Conservation (phyloP, 2,113 vertebrate genomes). For the Leptodactylus fuscus region DNA sequence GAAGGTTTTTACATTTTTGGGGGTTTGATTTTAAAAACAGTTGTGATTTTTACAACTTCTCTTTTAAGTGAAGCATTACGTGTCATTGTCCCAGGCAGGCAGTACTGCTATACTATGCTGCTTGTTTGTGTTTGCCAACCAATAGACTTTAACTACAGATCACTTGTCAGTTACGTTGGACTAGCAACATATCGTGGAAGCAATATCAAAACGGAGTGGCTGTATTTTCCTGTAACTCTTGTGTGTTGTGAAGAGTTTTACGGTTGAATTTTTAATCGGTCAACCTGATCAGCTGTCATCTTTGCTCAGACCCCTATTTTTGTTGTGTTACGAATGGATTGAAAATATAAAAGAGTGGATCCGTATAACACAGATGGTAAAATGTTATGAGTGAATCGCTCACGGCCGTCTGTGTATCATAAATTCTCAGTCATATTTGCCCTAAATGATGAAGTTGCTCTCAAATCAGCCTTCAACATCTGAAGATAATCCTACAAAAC, state of each 20-base stretch:
- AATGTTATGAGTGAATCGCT: neutral
- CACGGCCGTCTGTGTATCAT: neutral
- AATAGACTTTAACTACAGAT: neutral
- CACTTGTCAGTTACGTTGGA: neutral
- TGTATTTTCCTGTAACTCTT: constrained; percentile 26
- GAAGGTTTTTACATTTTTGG: constrained; percentile 28
- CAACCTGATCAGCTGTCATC: neutral
- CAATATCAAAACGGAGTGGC: neutral
- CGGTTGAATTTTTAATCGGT: neutral
- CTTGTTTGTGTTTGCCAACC: neutral
- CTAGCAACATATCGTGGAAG: constrained; percentile 12
- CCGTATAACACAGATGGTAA: neutral
- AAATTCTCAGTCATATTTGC: neutral
- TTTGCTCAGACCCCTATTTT: no score
- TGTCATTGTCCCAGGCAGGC: neutral
- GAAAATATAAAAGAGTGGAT: neutral
- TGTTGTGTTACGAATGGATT: neutral
- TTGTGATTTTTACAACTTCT: constrained; percentile 17
- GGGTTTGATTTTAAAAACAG: constrained; percentile 37
- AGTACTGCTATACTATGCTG: neutral
- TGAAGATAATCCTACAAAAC: neutral
- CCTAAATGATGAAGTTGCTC: neutral
- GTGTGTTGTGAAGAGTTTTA: constrained; percentile 27
- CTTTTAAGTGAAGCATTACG: neutral
- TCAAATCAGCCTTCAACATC: neutral